Percentiles rank a stretch among this genome's conserved stretches.
Conservation (phyloP, 2,797 vertebrate species). For the Chrysocyon brachyurus region DNA sequence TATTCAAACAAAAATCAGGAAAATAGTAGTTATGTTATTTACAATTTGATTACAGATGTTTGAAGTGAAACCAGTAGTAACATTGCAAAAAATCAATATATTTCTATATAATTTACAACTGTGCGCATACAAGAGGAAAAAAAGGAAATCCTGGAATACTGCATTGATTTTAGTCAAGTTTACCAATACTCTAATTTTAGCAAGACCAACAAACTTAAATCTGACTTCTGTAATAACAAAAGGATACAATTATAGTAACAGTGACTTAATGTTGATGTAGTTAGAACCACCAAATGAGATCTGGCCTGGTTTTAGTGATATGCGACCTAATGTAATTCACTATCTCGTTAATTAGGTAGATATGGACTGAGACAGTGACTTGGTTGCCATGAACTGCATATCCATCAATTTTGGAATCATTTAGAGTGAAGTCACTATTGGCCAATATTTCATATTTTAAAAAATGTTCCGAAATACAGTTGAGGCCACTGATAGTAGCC, state of each 20-base stretch:
- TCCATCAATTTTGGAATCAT: neutral
- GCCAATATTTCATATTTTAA: neutral
- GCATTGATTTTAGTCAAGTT: neutral
- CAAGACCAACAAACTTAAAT: neutral
- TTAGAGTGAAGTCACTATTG: neutral
- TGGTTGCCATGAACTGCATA: neutral
- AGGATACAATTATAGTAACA: neutral
- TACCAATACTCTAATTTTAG: neutral
- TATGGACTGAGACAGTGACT: neutral
- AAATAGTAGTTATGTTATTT: neutral
- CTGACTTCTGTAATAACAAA: neutral
- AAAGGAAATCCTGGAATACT: neutral
- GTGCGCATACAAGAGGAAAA: neutral
- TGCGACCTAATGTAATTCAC: neutral
- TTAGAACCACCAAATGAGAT: neutral
- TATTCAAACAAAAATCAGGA: neutral
- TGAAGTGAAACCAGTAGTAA: neutral
- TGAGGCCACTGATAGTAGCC: neutral
- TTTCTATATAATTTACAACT: neutral
- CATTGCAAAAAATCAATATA: neutral
- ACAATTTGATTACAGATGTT: slow-evolving; percentile 3
- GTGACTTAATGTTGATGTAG: neutral
- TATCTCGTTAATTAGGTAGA: neutral
- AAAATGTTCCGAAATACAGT: neutral
- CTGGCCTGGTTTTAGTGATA: neutral